Evolutionary conservation across 1,140 invertebrate genomes (phyloP), one percentile per base, ranked within the genome.

Genomic region (Pseudomyrmex concolor): DNA sequence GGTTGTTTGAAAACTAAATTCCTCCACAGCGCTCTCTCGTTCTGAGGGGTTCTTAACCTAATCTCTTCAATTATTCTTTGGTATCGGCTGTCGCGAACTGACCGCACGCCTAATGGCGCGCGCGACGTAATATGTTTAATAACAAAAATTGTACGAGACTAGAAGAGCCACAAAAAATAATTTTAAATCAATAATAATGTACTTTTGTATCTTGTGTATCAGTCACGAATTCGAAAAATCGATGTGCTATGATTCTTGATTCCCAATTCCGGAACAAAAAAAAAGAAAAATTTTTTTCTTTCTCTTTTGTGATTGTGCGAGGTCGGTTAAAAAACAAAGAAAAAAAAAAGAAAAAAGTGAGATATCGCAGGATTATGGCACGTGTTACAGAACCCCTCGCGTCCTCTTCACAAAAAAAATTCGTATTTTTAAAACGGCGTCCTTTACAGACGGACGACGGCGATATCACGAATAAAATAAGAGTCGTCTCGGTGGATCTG

Each of bases 41-140:
- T 57, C 71, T 86, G 89, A 91, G 90, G 86, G 91, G 86, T 88
- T 82, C 89, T 91, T 90, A 84, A 91, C 89, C 89, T 92, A 92
- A 92, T 62, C 72, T 84, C 48, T 83, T 90, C 86, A 89, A 86
- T 81, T 92, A 90, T 90, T 94, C 93, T 94, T 94, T 94, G 93
- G 93, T 93, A 92, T 93, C 83, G 92, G 92, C 93, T 91, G 91
- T 93, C 76, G 63, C 78, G 25, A 51, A 71, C 64, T 43, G 12
- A 22, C 25, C 50, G 22, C 60, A 55, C 13, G 25, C 72, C 54
- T 60, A 60, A 25, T 25, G 25, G 25, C 25, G 45, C 57, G 68
- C 70, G 85, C 86, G 83, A 73, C 48, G 22, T 62, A 73, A 73
- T 13, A 12, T 12, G 9, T 51, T 13, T 51, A 51, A 60, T 12